phyloP scores from a whole-genome alignment of 2,888 invertebrate genomes.

The Phalangium opilio region DNA sequence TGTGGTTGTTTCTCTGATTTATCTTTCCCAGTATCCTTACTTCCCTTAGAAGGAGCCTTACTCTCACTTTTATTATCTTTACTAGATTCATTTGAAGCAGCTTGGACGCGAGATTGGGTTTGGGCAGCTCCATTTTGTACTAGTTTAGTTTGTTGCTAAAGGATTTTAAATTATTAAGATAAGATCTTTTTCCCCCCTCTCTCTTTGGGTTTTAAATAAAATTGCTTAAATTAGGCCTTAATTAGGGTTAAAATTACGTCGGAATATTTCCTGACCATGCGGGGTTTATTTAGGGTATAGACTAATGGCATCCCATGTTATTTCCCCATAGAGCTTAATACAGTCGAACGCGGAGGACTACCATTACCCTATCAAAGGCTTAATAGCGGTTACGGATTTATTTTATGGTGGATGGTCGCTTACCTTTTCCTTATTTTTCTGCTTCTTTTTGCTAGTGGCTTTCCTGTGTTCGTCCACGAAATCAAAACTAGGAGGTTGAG shows the following conservation, averaged over 20 bases:
- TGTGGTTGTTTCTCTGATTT: constrained; percentile 24
- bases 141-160: constrained; percentile 3
- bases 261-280: background rate
- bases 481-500: constrained; percentile 57
- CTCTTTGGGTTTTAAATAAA: background rate
- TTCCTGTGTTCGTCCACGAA: constrained; percentile 15
- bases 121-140: constrained; percentile 11
- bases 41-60: constrained; percentile 25
- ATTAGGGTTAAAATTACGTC: background rate
- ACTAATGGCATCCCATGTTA: too few relatives aligned
- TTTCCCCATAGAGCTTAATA: constrained; percentile 32
- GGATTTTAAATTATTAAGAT: too few relatives aligned
- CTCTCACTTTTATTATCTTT: background rate
- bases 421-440: constrained; percentile 13
- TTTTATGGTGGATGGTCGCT: background rate
- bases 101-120: constrained; percentile 1
- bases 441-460: constrained; percentile 13
- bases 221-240: background rate
- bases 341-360: too few relatives aligned
- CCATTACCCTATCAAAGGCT: too few relatives aligned
- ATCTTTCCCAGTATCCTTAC: constrained; percentile 21
- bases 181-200: too few relatives aligned
- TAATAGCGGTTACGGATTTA: too few relatives aligned
- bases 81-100: background rate
- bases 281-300: background rate